These are phyloP conservation scores for Pomacea canaliculata DNA, from an alignment of 2,888 invertebrate genomes.

Conservation along the genomic window DNA sequence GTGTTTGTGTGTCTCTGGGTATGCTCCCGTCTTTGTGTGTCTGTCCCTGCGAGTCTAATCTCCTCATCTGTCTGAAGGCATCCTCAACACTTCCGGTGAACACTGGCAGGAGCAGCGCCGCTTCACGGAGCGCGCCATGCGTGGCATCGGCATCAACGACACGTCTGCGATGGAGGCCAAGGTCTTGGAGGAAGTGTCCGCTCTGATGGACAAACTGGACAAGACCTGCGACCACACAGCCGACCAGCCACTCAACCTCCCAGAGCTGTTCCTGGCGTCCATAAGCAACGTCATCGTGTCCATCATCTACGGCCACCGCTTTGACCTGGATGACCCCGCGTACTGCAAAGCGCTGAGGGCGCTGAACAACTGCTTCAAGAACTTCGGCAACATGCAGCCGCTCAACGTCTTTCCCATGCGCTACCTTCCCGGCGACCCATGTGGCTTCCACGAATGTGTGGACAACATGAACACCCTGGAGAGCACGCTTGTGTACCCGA, in stretches of 20 bases:
- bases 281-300: constrained; percentile 48
- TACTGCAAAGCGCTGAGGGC: neutral
- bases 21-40: constrained; percentile 6
- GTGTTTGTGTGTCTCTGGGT: constrained; percentile 15
- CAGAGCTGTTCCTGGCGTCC: constrained; percentile 49
- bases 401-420: constrained; percentile 23
- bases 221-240: neutral
- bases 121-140: constrained; percentile 10
- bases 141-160: neutral
- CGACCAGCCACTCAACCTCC: constrained; percentile 34
- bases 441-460: constrained; percentile 12
- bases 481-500: constrained; percentile 13
- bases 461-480: constrained; percentile 17
- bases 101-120: constrained; percentile 19
- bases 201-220: constrained; percentile 12
- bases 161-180: neutral
- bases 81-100: constrained; percentile 19
- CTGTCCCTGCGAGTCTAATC: neutral
- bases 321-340: constrained; percentile 16
- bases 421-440: constrained; percentile 21
- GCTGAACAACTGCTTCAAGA: constrained; percentile 19
- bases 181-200: constrained; percentile 9
- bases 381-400: constrained; percentile 17
- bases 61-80: neutral
- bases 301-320: constrained; percentile 32